Base-by-base conservation (phyloP, 2,888 invertebrate genomes). In the Epicampocera succincta region DNA sequence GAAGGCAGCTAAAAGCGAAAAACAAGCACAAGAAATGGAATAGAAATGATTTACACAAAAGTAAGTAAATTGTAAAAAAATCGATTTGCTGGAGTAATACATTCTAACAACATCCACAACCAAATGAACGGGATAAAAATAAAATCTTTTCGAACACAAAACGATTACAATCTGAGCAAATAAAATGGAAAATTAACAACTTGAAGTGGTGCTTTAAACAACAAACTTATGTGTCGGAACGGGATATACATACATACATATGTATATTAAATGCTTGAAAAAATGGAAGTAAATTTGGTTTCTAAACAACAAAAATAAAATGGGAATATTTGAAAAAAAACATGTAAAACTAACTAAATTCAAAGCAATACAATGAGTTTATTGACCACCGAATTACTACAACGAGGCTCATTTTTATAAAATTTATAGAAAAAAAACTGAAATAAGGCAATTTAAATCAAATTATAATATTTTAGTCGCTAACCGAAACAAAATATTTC, bases 321-420 rank as follows among this genome's bases (percentile, higher is more conserved):
- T 2, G 15, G 38, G 9, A 25, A 42, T 52, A n/a, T 42, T 46
- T 17, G 56, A 56, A 44, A 40, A 46, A 65, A 44, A n/a, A n/a
- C n/a, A 54, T 56, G n/a, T 13, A 60, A 76, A 69, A 50, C 42
- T 61, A 80, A 21, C 29, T 69, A 63, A 50, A 68, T 61, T 61
- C 79, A 69, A 78, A 85, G 85, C 84, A 84, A 84, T 84, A 84
- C 84, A 84, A 84, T 84, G 84, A 84, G 80, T 83, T 83, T 84
- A 79, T 81, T 84, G 84, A 86, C 84, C 86, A 86, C 85, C 86
- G 86, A 86, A 86, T 77, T 82, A 81, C 73, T 83, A 85, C 86
- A 85, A 86, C 85, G 85, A 85, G 85, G 80, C 84, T 74, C 73
- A 74, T 74, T 74, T 74, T 74, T 74, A 73, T 69, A 61, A 79